These are phyloP conservation scores for Fringilla coelebs DNA, from an alignment of 2,797 vertebrate species.

Conservation along the genomic window DNA sequence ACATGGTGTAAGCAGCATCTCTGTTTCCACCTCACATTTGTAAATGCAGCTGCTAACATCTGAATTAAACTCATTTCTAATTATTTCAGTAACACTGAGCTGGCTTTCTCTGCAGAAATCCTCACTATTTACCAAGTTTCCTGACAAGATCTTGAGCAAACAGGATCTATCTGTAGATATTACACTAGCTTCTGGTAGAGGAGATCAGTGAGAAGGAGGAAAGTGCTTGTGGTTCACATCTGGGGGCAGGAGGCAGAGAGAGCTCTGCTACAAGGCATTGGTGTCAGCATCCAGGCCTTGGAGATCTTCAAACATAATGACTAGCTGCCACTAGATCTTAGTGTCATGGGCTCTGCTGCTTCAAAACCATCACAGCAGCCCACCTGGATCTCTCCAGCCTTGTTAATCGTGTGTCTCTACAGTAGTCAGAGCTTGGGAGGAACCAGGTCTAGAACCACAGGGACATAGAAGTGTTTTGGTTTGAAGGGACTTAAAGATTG, in stretches of 20 bases:
- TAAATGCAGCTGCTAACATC: neutral
- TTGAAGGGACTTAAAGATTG: neutral
- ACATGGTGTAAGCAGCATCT: neutral
- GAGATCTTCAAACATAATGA: neutral
- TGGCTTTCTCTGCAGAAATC: neutral
- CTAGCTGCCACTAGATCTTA: neutral
- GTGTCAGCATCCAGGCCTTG: neutral
- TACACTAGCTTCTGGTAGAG: neutral
- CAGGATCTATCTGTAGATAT: neutral
- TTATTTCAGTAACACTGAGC: neutral
- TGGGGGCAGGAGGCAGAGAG: neutral
- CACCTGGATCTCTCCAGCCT: neutral
- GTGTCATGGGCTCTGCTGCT: neutral
- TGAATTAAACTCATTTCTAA: neutral
- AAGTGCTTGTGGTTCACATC: neutral
- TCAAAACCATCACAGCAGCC: fast-evolving
- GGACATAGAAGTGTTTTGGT: neutral
- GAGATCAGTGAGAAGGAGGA: neutral
- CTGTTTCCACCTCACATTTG: neutral
- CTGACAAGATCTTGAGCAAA: neutral
- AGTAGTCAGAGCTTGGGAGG: fast-evolving
- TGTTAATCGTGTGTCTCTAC: neutral
- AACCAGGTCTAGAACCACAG: neutral
- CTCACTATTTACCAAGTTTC: neutral
- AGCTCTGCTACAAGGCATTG: neutral